Evolutionary conservation across 1,140 invertebrate species (phyloP).

Genomic region (Drosophila erecta): DNA sequence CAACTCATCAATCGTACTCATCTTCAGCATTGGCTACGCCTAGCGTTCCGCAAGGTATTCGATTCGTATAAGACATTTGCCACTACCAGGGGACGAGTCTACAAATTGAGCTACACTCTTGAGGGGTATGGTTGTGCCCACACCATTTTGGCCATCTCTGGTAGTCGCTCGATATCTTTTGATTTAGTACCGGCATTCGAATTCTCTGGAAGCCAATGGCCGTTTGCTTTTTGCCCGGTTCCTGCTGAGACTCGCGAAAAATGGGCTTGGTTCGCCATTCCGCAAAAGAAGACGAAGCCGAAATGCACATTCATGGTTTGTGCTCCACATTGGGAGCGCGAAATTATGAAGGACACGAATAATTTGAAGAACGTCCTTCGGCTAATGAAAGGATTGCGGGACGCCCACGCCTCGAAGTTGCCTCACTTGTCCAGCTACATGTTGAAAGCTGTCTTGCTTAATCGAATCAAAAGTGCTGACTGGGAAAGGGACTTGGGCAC

Average conservation of each 20-base stretch:
- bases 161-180: constrained; percentile 22
- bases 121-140: constrained; percentile 44
- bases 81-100: neutral
- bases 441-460: constrained; percentile 44
- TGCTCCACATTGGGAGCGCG: constrained; percentile 51
- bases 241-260: neutral
- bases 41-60: constrained; percentile 22
- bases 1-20: constrained; percentile 10
- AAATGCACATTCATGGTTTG: constrained; percentile 40
- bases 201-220: constrained; percentile 16
- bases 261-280: constrained; percentile 36
- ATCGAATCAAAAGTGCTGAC: constrained; percentile 1
- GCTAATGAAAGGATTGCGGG: constrained; percentile 48
- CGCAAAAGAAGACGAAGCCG: constrained; percentile 2
- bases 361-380: constrained; percentile 50
- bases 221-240: neutral
- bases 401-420: constrained; percentile 3
- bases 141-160: constrained; percentile 16
- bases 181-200: constrained; percentile 49
- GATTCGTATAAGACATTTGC: accelerated
- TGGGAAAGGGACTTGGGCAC: constrained; percentile 28
- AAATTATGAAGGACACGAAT: constrained; percentile 18
- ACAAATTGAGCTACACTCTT: constrained; percentile 11
- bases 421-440: constrained; percentile 47
- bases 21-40: constrained; percentile 38